Evolutionary conservation across 2,113 vertebrate species (phyloP).

Genomic region (Hydrochoerus hydrochaeris): DNA sequence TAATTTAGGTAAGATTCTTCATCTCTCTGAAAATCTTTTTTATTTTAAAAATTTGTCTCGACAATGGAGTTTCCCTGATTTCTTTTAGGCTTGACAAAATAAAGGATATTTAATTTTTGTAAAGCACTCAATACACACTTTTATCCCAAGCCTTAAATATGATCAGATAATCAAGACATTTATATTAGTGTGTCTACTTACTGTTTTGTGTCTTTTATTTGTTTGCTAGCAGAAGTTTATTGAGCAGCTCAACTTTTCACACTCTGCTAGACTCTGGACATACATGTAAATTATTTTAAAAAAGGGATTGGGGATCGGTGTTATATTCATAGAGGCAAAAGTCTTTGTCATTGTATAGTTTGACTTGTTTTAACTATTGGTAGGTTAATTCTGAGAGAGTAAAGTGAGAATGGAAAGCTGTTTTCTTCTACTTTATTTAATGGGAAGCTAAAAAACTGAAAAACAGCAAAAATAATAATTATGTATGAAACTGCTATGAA

Average conservation of each 20-base stretch:
- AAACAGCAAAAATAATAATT: slow-evolving; percentile 1
- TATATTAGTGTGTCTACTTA: neutral
- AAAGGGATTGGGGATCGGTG: neutral
- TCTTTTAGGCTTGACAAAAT: neutral
- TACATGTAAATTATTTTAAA: neutral
- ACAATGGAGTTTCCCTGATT: neutral
- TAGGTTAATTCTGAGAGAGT: slow-evolving; percentile 13
- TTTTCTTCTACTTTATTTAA: neutral
- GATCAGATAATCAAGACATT: neutral
- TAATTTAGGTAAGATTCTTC: slow-evolving; percentile 9
- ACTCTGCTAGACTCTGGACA: neutral
- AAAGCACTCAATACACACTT: neutral
- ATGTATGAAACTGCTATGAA: neutral
- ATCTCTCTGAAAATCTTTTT: neutral
- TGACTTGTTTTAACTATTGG: neutral
- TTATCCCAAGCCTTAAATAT: neutral
- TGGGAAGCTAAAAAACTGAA: slow-evolving; percentile 17
- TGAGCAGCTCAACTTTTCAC: neutral
- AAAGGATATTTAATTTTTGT: slow-evolving; percentile 11
- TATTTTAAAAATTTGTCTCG: neutral
- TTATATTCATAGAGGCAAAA: neutral
- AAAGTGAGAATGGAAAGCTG: neutral
- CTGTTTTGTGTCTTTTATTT: slow-evolving; percentile 27
- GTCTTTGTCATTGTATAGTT: neutral
- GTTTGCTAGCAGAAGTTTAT: slow-evolving; percentile 1